A percentile compares a stretch with the other conserved stretches of the same genome.
Evolutionary conservation across 2,888 invertebrate genomes (phyloP).

Genomic region (Argyresthia goedartella): DNA sequence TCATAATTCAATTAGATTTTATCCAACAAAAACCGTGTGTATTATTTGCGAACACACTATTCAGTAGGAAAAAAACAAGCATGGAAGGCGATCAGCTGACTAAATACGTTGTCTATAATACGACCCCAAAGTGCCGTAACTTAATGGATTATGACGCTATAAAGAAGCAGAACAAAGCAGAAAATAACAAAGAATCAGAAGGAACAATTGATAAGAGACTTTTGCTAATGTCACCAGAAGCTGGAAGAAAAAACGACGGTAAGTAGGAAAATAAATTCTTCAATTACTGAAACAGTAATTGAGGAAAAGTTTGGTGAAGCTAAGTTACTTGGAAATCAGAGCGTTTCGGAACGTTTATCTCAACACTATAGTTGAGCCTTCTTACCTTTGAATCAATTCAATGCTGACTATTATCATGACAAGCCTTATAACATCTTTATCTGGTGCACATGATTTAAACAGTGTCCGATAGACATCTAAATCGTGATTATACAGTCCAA

Average conservation of each 20-base stretch:
- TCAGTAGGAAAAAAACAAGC: background rate
- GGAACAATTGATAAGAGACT: constrained; percentile 33
- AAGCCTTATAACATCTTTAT: no score
- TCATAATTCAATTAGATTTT: no score
- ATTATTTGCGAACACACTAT: background rate
- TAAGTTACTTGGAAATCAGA: no score
- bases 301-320: no score
- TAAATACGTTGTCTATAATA: constrained; percentile 50
- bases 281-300: no score
- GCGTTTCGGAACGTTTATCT: no score
- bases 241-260: constrained; percentile 42
- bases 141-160: constrained; percentile 45
- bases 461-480: no score
- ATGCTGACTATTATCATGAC: no score
- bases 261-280: constrained; percentile 13
- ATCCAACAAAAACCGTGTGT: background rate
- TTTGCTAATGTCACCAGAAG: constrained; percentile 45
- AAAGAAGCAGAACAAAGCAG: constrained; percentile 33
- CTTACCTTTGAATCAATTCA: no score
- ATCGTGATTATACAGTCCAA: no score
- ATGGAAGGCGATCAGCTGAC: constrained; percentile 38
- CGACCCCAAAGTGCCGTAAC: constrained; percentile 40
- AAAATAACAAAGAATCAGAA: constrained; percentile 6
- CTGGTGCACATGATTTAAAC: no score
- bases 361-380: no score